Evolutionary conservation across 2,888 invertebrate species (phyloP), one percentile per base, ranked within the genome.

Genomic region (Tridacna gigas): DNA sequence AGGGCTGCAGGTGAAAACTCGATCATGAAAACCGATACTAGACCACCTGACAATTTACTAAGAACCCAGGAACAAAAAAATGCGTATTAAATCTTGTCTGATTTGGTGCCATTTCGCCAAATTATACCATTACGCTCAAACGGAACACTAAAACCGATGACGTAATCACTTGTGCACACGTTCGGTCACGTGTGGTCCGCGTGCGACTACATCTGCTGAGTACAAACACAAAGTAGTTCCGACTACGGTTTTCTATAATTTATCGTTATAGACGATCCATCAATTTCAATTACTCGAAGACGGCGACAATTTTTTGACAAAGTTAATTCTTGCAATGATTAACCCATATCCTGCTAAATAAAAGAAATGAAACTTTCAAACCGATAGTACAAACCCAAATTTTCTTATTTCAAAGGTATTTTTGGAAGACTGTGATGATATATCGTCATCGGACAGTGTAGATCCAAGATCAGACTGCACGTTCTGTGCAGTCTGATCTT

Each of bases 191-290:
- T 83, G 86, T 66, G 20, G 9, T 22, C 37, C 86, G 81, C 86
- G 86, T 83, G 86, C 69, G 47, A 51, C n/a, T 83, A 83, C 86
- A 86, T 86, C 86, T 86, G 86, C 79, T 56, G 77, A 79, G 69
- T 63, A 67, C 67, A 73, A 76, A 80, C 79, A 86, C 86, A 86
- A 86, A 86, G 86, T 77, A 60, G 60, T 77, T 69, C 60, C 69
- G 67, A 60, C 28, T 66, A 26, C 25, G 18, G 63, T 48, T 66
- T n/a, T 69, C 77, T 26, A 56, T 77, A 77, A 77, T 77, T 77
- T 77, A 77, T 77, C 60, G 67, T 63, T 22, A 65, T 63, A 45
- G 25, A 7, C 51, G 25, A 71, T 71, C 48, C 71, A 71, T 71
- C 51, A 71, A 71, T 71, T 71, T 51, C 71, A 71, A 71, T 71